Evolutionary conservation across 2,888 invertebrate genomes (phyloP).

Genomic region (Didymodactylos carnosus): DNA sequence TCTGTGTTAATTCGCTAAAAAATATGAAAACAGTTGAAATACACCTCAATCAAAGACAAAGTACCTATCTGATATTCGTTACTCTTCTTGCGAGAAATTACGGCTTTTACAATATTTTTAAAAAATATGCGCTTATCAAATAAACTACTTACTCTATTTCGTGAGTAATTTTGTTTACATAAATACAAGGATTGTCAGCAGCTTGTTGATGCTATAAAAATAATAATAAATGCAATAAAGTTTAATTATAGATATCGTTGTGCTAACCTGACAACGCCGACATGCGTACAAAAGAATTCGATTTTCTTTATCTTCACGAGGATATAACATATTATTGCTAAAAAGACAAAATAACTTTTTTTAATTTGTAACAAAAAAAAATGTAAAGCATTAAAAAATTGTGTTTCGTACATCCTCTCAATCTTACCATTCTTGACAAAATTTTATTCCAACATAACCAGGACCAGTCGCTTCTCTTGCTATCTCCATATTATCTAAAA

Average conservation of each 20-base stretch:
- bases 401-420: too few species aligned
- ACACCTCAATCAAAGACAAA: background rate
- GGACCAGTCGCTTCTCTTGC: background rate
- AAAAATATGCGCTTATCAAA: too few species aligned
- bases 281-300: background rate
- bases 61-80: too few species aligned
- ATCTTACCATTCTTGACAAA: slow-evolving; percentile 11
- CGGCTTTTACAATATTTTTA: too few species aligned
- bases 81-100: too few species aligned
- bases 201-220: slow-evolving; percentile 87
- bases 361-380: slow-evolving; percentile 16
- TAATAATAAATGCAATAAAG: too few species aligned
- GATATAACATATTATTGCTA: slow-evolving; percentile 97
- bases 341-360: too few species aligned
- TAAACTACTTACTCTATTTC: slow-evolving; percentile 59
- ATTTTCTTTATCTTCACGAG: slow-evolving; percentile 80
- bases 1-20: slow-evolving; percentile 65
- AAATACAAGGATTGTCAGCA: slow-evolving; percentile 93
- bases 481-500: background rate
- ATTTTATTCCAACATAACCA: slow-evolving; percentile 12
- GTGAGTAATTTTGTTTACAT: slow-evolving; percentile 99
- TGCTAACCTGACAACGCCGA: too few species aligned
- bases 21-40: background rate
- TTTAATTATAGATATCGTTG: too few species aligned
- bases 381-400: too few species aligned